These are phyloP conservation scores for Helicolenus hilgendorfi DNA, from an alignment of 2,797 vertebrate species.

Conservation along the genomic window DNA sequence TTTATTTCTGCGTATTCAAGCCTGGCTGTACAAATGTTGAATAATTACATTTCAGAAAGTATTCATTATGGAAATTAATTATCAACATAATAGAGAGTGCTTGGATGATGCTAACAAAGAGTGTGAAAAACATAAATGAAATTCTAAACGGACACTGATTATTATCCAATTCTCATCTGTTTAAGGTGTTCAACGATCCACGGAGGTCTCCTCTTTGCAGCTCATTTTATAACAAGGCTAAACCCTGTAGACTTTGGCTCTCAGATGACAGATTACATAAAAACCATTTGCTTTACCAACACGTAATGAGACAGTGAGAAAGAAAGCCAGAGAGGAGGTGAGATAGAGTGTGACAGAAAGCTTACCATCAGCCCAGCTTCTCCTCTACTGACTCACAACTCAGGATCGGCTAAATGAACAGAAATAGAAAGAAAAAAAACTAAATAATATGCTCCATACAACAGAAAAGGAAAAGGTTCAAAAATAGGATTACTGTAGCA, in stretches of 20 bases:
- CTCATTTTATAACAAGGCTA: conserved; percentile 27
- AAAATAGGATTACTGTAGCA: background rate
- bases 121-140: conserved; percentile 63
- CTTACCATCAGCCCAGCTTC: conserved; percentile 91
- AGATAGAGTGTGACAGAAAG: conserved; percentile 34
- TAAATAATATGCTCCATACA: conserved; percentile 27
- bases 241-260: conserved; percentile 18
- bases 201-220: conserved; percentile 11
- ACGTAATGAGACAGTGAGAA: conserved; percentile 26
- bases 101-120: conserved; percentile 54
- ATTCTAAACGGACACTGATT: conserved; percentile 44
- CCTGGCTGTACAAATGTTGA: background rate
- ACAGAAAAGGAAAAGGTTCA: background rate
- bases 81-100: conserved; percentile 48
- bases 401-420: conserved; percentile 82
- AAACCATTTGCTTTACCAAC: conserved; percentile 25
- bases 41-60: conserved; percentile 86
- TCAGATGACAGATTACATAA: conserved; percentile 26
- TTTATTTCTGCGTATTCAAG: background rate
- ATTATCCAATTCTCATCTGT: conserved; percentile 33
- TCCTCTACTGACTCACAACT: conserved; percentile 88
- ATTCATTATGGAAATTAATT: conserved; percentile 59
- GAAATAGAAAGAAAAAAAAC: conserved; percentile 50
- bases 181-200: conserved; percentile 23
- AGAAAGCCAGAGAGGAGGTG: conserved; percentile 11